These are phyloP conservation scores for Scopus umbretta DNA, from an alignment of 2,113 vertebrate species.

Conservation along the genomic window DNA sequence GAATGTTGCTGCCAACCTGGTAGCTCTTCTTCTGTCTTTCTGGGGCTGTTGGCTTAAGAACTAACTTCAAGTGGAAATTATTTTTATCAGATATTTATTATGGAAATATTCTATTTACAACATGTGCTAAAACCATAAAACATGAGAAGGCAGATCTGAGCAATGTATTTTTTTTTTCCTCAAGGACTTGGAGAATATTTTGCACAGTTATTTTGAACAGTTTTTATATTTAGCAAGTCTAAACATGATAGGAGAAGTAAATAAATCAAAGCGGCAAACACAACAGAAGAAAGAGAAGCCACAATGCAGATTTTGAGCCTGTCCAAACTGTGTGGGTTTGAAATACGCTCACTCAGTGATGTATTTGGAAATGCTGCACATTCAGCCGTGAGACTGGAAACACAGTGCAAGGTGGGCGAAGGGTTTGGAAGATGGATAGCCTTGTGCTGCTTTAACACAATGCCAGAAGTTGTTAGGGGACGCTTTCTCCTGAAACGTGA, in stretches of 20 bases:
- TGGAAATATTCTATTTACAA: slow-evolving; percentile 24
- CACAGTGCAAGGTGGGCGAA: neutral
- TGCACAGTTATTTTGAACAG: slow-evolving; percentile 13
- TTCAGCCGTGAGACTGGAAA: neutral
- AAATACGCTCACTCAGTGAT: neutral
- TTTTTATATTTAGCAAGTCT: slow-evolving; percentile 43
- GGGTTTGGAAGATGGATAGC: neutral
- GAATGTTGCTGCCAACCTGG: neutral
- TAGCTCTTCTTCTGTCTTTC: neutral
- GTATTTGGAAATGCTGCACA: neutral
- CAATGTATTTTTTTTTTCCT: neutral
- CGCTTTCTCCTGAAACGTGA: neutral
- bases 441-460: neutral
- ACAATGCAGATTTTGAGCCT: neutral
- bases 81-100: slow-evolving; percentile 6
- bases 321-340: neutral
- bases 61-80: neutral
- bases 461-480: neutral
- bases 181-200: neutral
- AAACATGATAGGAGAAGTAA: slow-evolving; percentile 1
- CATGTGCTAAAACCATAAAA: neutral
- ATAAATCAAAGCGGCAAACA: neutral
- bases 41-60: neutral
- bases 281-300: neutral
- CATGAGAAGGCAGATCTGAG: neutral